A percentile compares a stretch with the other conserved stretches of the same genome.
Evolutionary conservation across 1,140 invertebrate genomes (phyloP).

Genomic region (Physella acuta): DNA sequence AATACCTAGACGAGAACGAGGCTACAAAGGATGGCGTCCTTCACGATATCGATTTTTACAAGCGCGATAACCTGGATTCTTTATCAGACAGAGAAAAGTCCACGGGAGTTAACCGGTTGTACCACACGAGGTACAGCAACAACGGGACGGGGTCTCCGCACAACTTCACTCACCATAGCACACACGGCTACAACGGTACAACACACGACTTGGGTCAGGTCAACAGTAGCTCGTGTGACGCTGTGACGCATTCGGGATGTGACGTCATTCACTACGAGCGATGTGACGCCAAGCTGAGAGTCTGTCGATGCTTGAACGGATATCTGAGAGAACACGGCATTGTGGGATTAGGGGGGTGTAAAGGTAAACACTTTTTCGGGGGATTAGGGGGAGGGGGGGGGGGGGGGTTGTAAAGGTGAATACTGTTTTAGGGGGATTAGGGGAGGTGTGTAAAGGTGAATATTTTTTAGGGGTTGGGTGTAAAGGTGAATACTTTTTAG

Average conservation of each 20-base stretch:
- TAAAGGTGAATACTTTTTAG: too few relatives aligned
- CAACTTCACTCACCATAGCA: background rate
- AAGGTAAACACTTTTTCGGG: background rate
- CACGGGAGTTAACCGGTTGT: background rate
- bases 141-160: background rate
- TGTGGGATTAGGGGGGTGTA: background rate
- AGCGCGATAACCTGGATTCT: too few relatives aligned
- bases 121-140: background rate
- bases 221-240: conserved; percentile 10
- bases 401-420: background rate
- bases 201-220: background rate
- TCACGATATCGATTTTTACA: background rate
- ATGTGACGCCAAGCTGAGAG: background rate
- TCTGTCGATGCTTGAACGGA: conserved; percentile 4
- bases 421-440: too few relatives aligned
- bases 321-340: background rate
- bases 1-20: background rate
- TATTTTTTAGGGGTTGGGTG: background rate
- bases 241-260: background rate
- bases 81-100: background rate
- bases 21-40: background rate
- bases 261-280: conserved; percentile 17
- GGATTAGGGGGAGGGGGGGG: background rate
- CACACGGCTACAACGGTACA: background rate
- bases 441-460: background rate